Evolutionary conservation across 2,888 invertebrate species (phyloP), one percentile per base, ranked within the genome.

Genomic region (Drosophila borborema): DNA sequence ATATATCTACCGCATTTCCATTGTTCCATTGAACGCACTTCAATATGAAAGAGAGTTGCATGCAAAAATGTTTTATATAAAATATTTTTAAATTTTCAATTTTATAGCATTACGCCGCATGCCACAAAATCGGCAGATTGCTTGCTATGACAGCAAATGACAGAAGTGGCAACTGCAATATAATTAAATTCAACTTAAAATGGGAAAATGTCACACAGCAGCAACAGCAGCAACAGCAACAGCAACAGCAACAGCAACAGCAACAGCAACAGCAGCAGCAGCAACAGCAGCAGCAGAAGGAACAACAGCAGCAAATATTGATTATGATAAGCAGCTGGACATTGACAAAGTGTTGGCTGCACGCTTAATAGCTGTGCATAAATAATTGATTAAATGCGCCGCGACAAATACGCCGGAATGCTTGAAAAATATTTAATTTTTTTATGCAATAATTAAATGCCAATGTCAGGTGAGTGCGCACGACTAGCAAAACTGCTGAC

Each of bases 341-440:
- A 31, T 23, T 62, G 56, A 45, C 51, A 63, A 48, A 74, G 55
- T 63, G 74, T 45, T 34, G 51, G 31, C 18, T 34, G 53, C 36
- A 18, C 49, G 51, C 45, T 70, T 53, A 34, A 20, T 12, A 36
- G 14, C 8, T 36, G 31, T 28, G 56, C 53, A 18, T 36, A 28
- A 60, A 23, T 54, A 67, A 64, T 67, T 58, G 55, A 64, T 61
- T 71, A 28, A 60, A 70, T 65, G 64, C 58, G 41, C 58, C n/a
- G 36, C 31, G 40, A 56, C 49, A 77, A 65, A 40, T 54, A 20
- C 53, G 38, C n/a, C n/a, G 7, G 49, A 51, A 10, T 9, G 18
- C 7, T 40, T 68, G n/a, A 45, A 46, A 59, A 58, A 20, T 20
- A 9, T 74, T 49, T 53, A 67, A 74, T 59, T 63, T 58, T 56